phyloP scores from a whole-genome alignment of 2,888 invertebrate genomes.

The Ochropleura leucogaster region DNA sequence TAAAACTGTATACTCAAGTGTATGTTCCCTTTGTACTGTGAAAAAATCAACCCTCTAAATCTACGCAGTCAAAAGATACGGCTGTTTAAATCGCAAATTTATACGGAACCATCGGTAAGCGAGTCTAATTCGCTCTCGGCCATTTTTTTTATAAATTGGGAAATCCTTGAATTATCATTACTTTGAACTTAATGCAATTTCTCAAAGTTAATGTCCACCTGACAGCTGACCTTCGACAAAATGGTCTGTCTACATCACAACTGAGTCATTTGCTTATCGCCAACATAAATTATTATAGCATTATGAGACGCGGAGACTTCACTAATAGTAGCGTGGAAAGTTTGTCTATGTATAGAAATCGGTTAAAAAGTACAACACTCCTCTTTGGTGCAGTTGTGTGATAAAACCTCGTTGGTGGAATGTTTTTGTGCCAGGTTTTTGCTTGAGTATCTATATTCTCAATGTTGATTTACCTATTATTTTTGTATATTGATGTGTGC shows the following conservation, averaged over 20 bases:
- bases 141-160: too few relatives aligned
- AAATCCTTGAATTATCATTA: not conserved
- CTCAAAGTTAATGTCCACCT: too few relatives aligned
- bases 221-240: conserved; percentile 36
- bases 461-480: too few relatives aligned
- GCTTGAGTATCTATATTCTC: too few relatives aligned
- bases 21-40: too few relatives aligned
- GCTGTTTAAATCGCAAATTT: too few relatives aligned
- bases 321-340: conserved; percentile 5
- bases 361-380: not conserved
- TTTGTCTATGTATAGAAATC: conserved; percentile 7
- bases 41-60: too few relatives aligned
- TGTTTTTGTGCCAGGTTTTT: not conserved
- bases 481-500: too few relatives aligned
- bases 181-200: not conserved
- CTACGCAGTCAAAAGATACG: too few relatives aligned
- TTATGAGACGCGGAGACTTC: not conserved
- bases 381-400: not conserved
- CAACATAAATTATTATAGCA: conserved; percentile 25
- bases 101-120: too few relatives aligned
- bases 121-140: too few relatives aligned
- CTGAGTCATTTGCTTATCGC: conserved; percentile 56
- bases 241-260: conserved; percentile 17
- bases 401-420: not conserved
- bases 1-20: too few relatives aligned